Percentiles rank a stretch among this genome's conserved stretches.
These are phyloP conservation scores for Drosophila sturtevanti DNA, from an alignment of 1,140 invertebrate genomes.

Conservation along the genomic window DNA sequence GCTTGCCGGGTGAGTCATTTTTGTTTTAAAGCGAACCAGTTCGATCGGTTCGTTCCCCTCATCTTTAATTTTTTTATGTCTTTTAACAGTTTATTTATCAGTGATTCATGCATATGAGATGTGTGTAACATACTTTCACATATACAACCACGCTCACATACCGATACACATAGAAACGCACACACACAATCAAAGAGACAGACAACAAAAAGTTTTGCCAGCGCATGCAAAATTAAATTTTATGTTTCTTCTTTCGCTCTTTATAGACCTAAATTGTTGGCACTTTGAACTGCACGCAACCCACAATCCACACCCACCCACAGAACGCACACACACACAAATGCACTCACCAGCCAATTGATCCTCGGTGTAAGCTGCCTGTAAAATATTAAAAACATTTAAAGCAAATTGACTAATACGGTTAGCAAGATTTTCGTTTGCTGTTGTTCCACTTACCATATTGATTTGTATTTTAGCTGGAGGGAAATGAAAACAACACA, in stretches of 20 bases:
- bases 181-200: slow-evolving; percentile 47
- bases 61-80: not conserved
- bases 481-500: slow-evolving; percentile 56
- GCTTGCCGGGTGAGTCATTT: slow-evolving; percentile 35
- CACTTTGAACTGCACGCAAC: slow-evolving; percentile 53
- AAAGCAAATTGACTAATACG: not conserved
- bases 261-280: slow-evolving; percentile 32
- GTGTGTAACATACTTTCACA: slow-evolving; percentile 56
- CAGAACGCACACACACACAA: slow-evolving; percentile 15
- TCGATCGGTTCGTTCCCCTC: slow-evolving; percentile 43
- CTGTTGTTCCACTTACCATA: slow-evolving; percentile 54
- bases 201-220: slow-evolving; percentile 54
- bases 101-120: slow-evolving; percentile 73
- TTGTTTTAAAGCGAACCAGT: slow-evolving; percentile 65
- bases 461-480: slow-evolving; percentile 55
- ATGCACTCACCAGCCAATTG: slow-evolving; percentile 92
- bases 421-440: not conserved
- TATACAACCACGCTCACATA: slow-evolving; percentile 13
- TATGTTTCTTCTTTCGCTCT: slow-evolving; percentile 6
- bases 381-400: slow-evolving; percentile 81
- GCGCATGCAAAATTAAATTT: slow-evolving; percentile 44
- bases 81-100: slow-evolving; percentile 68
- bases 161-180: slow-evolving; percentile 22
- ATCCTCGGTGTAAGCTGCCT: slow-evolving; percentile 95
- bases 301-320: slow-evolving; percentile 36